Evolutionary conservation across 2,113 vertebrate species (phyloP).

Genomic region (Corapipo altera): DNA sequence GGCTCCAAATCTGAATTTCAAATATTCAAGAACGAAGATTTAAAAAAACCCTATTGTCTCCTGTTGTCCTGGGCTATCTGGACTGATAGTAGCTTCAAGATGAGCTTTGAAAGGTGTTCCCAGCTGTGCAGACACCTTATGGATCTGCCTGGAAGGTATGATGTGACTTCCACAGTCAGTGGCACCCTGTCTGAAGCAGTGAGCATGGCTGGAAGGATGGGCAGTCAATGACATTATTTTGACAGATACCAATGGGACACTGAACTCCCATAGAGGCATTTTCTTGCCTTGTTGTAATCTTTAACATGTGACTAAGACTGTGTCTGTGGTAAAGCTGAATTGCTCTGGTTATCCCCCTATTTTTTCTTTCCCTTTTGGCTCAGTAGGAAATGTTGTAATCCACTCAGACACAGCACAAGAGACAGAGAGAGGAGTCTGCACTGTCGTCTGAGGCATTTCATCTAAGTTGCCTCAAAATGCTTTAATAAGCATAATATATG

Average conservation of each 20-base stretch:
- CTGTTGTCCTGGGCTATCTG: background rate
- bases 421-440: background rate
- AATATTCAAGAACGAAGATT: background rate
- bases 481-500: background rate
- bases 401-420: background rate
- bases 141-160: background rate
- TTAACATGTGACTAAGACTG: background rate
- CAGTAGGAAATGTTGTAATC: background rate
- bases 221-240: background rate
- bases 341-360: background rate
- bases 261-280: background rate
- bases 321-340: background rate
- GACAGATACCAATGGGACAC: background rate
- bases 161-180: background rate
- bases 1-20: background rate
- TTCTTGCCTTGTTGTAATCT: background rate
- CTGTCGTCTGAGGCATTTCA: background rate
- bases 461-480: background rate
- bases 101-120: accelerated
- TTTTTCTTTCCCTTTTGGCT: background rate
- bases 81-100: background rate
- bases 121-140: background rate
- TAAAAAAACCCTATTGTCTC: background rate
- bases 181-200: background rate
- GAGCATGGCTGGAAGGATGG: background rate